A percentile compares a stretch with the other conserved stretches of the same genome.
These are phyloP conservation scores for Rhinopomastus cyanomelas DNA, from an alignment of 2,113 vertebrate genomes.

Conservation along the genomic window DNA sequence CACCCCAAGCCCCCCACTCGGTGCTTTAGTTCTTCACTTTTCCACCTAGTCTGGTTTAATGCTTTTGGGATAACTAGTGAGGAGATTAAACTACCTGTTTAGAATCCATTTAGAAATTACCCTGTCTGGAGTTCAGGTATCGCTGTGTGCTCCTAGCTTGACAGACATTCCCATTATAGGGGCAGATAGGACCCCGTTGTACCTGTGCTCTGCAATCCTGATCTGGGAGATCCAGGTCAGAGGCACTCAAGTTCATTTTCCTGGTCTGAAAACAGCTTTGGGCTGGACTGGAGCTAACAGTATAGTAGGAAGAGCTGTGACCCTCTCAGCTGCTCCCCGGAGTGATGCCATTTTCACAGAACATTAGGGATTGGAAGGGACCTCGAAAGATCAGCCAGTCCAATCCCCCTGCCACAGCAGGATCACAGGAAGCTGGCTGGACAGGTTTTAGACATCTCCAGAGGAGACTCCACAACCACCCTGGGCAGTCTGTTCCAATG, in stretches of 20 bases:
- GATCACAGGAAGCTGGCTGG: too few species aligned
- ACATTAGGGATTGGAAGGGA: too few species aligned
- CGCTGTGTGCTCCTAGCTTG: background rate
- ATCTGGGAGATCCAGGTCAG: background rate
- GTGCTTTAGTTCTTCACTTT: background rate
- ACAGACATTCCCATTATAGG: fast-evolving
- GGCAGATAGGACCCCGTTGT: background rate
- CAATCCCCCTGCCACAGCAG: too few species aligned
- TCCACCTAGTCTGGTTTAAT: background rate
- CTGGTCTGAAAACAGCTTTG: background rate
- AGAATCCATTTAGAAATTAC: background rate
- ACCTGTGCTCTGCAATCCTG: background rate
- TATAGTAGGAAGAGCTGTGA: background rate
- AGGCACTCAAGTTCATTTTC: background rate
- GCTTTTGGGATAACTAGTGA: background rate
- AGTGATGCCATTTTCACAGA: background rate
- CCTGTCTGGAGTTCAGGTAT: background rate
- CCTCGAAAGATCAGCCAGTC: too few species aligned
- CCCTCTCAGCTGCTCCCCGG: background rate
- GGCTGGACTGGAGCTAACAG: background rate
- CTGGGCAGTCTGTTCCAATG: too few species aligned
- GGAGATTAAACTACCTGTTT: background rate
- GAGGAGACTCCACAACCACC: too few species aligned
- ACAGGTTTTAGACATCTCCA: too few species aligned
- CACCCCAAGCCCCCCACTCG: too few species aligned